Evolutionary conservation across 2,888 invertebrate species (phyloP).

Genomic region (Drosophila birchii): DNA sequence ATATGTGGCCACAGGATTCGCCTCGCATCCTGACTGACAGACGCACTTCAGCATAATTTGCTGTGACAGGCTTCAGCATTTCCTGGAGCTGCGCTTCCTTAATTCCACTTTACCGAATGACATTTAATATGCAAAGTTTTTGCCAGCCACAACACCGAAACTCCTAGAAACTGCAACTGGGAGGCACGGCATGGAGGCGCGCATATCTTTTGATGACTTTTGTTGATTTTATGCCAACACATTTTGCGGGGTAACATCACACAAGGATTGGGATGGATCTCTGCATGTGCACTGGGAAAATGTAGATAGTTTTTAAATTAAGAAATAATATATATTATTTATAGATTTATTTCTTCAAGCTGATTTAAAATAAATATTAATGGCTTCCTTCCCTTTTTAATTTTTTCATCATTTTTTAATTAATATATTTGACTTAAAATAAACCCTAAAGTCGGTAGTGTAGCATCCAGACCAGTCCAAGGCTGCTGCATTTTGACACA

Average conservation of each 20-base stretch:
- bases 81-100: constrained; percentile 61
- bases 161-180: constrained; percentile 23
- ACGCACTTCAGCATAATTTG: constrained; percentile 80
- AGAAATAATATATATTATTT: no score
- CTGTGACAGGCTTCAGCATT: constrained; percentile 70
- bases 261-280: constrained; percentile 50
- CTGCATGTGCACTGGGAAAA: constrained; percentile 27
- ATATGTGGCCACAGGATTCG: constrained; percentile 53
- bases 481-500: constrained; percentile 35
- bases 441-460: constrained; percentile 4
- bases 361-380: no score
- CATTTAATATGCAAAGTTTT: constrained; percentile 83
- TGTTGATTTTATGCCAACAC: constrained; percentile 75
- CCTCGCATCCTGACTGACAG: constrained; percentile 73
- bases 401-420: no score
- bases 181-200: constrained; percentile 40
- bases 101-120: constrained; percentile 82
- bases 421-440: no score
- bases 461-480: constrained; percentile 15
- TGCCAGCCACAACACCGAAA: constrained; percentile 48
- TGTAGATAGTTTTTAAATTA: neutral
- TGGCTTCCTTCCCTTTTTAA: no score
- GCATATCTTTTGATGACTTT: constrained; percentile 81
- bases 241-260: constrained; percentile 34
- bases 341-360: no score